A percentile compares a stretch with the other conserved stretches of the same genome.
Conservation (phyloP, 2,888 invertebrate genomes). For the Dione juno region DNA sequence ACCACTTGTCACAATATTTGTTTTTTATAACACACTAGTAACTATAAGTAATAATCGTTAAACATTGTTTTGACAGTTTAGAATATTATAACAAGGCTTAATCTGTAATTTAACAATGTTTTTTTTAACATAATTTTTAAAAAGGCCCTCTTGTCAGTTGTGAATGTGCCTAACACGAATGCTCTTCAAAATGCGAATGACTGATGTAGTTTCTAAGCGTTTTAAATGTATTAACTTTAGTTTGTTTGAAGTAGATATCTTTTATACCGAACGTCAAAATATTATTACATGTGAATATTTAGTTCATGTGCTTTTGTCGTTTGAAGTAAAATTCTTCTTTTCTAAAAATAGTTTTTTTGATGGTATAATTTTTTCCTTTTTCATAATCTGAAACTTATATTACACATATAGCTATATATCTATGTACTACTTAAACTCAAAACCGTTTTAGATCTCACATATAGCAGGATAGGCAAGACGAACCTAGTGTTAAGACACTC, state of each 20-base stretch:
- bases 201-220: constrained; percentile 51
- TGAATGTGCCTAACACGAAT: constrained; percentile 24
- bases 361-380: too few species aligned
- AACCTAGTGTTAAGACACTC: not conserved
- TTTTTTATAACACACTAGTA: too few species aligned
- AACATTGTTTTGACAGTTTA: too few species aligned
- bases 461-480: not conserved
- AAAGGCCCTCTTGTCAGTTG: not conserved
- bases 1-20: too few species aligned
- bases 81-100: not conserved
- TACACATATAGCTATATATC: too few species aligned
- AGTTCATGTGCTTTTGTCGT: not conserved
- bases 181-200: constrained; percentile 42
- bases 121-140: not conserved
- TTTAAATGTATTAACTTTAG: constrained; percentile 44
- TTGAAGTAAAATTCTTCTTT: too few species aligned
- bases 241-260: constrained; percentile 38
- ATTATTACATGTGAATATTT: constrained; percentile 13
- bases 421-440: too few species aligned
- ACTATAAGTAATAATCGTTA: too few species aligned
- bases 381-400: too few species aligned
- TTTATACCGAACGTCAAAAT: constrained; percentile 30
- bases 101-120: too few species aligned
- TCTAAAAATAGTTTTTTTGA: too few species aligned
- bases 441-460: too few species aligned